These are phyloP conservation scores for Patella pellucida DNA, from an alignment of 2,888 invertebrate species.

Conservation along the genomic window DNA sequence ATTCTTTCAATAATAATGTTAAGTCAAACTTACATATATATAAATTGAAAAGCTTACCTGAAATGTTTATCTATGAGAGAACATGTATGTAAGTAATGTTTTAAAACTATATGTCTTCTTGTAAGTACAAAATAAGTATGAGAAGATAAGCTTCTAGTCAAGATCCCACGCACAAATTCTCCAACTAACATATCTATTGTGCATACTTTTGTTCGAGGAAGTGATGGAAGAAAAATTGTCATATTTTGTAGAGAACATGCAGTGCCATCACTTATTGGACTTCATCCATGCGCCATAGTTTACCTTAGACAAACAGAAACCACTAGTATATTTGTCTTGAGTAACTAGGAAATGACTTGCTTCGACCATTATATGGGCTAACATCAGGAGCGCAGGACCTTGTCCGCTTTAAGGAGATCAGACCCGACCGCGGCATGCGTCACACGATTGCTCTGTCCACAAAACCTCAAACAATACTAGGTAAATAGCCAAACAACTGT, in stretches of 20 bases:
- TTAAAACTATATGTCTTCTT: background rate
- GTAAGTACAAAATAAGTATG: background rate
- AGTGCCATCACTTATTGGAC: constrained; percentile 10
- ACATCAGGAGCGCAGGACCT: background rate
- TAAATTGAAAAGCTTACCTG: no score
- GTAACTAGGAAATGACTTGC: constrained; percentile 11
- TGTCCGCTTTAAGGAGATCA: constrained; percentile 7
- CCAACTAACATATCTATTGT: constrained; percentile 6
- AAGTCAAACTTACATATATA: no score
- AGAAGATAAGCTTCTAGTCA: background rate
- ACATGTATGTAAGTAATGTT: no score
- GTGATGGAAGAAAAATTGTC: background rate
- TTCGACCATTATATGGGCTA: background rate
- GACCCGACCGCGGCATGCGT: constrained; percentile 8
- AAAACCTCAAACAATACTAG: constrained; percentile 8
- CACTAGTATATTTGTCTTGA: constrained; percentile 6
- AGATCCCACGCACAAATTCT: constrained; percentile 2
- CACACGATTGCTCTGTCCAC: constrained; percentile 11
- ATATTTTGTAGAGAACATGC: constrained; percentile 2
- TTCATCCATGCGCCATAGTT: constrained; percentile 10
- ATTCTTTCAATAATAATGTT: no score
- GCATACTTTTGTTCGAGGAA: background rate
- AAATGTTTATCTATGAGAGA: no score
- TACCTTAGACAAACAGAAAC: background rate
- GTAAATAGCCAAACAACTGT: constrained; percentile 1